A percentile compares a stretch with the other conserved stretches of the same genome.
These are phyloP conservation scores for Phalera bucephala DNA, from an alignment of 2,888 invertebrate species.

Conservation along the genomic window DNA sequence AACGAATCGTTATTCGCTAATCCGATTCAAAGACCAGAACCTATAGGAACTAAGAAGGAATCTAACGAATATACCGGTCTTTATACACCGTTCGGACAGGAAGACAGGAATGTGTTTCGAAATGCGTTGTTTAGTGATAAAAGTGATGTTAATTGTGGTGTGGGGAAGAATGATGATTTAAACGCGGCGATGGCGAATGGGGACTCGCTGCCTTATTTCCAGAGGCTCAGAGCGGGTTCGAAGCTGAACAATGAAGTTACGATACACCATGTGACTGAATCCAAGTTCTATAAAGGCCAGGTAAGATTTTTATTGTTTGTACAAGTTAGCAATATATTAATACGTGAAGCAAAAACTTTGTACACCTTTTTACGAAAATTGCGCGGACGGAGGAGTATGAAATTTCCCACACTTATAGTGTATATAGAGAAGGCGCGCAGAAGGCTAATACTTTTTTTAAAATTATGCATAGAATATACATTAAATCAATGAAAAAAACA, in stretches of 20 bases:
- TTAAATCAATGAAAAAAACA: no score
- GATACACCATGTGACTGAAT: conserved; percentile 73
- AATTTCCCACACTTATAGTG: no score
- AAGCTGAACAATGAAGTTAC: conserved; percentile 73
- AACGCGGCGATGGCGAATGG: conserved; percentile 53
- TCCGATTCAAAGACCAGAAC: conserved; percentile 56
- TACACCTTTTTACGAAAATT: no score
- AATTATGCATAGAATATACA: no score
- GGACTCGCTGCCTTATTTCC: conserved; percentile 71
- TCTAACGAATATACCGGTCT: conserved; percentile 26
- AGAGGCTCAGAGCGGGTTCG: conserved; percentile 65
- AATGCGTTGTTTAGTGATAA: conserved; percentile 68
- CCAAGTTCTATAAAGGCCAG: conserved; percentile 72
- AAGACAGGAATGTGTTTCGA: conserved; percentile 66
- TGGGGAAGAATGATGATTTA: conserved; percentile 39
- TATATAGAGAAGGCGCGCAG: no score
- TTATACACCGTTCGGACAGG: conserved; percentile 69
- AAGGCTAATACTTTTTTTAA: no score
- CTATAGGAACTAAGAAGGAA: conserved; percentile 49
- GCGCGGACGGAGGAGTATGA: no score
- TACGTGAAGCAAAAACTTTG: no score
- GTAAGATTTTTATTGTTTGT: no score
- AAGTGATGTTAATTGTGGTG: conserved; percentile 28
- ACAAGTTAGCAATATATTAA: no score
- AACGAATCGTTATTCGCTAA: conserved; percentile 58